Conservation (phyloP, 2,888 invertebrate genomes). For the Nineta flava region DNA sequence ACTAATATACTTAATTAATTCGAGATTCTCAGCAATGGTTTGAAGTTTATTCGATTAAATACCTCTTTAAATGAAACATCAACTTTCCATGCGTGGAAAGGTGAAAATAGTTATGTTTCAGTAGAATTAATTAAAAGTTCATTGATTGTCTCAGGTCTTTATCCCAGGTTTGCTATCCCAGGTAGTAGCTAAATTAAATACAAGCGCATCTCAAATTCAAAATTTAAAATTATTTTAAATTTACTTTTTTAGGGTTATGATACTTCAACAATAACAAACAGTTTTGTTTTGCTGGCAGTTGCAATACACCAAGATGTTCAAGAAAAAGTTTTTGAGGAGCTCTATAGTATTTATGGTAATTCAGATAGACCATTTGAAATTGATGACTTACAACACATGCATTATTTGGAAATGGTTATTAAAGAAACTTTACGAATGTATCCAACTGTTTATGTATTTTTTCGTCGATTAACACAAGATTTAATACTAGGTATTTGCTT, state of each 20-base stretch:
- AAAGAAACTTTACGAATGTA: neutral
- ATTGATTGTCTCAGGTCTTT: no score
- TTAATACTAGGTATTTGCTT: neutral
- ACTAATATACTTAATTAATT: no score
- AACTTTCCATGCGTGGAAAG: no score
- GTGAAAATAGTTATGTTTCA: no score
- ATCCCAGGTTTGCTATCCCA: no score
- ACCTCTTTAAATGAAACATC: no score
- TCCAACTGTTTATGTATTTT: neutral
- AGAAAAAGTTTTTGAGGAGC: neutral
- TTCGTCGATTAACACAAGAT: neutral
- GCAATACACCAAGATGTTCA: neutral
- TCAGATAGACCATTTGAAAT: neutral
- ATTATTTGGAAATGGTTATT: neutral
- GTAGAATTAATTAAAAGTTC: no score
- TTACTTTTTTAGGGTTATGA: neutral
- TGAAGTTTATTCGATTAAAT: no score
- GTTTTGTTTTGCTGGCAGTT: neutral
- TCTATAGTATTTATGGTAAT: neutral
- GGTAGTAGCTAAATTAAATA: no score
- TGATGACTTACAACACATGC: neutral
- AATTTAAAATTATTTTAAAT: no score
- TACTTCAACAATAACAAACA: neutral
- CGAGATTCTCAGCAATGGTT: no score
- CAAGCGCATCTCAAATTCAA: no score